phyloP scores from a whole-genome alignment of 2,888 invertebrate genomes.

The Pteria penguin region DNA sequence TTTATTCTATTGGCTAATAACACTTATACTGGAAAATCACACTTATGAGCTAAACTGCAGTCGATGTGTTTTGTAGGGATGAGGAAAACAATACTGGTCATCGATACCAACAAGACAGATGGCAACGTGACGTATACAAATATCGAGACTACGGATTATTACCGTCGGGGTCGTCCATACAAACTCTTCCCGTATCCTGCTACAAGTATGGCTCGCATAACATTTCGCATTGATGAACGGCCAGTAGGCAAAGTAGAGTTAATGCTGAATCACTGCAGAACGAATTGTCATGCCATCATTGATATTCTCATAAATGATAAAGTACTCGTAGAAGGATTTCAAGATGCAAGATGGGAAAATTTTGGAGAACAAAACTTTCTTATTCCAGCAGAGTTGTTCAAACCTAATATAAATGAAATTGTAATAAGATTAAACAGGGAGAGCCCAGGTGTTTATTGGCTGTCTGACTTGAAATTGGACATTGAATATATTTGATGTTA shows the following conservation, averaged over 20 bases:
- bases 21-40: too few relatives aligned
- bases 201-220: slow-evolving; percentile 10
- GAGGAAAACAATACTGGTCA: background rate
- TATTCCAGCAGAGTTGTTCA: slow-evolving; percentile 18
- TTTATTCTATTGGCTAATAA: too few relatives aligned
- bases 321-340: background rate
- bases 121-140: background rate
- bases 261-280: slow-evolving; percentile 21
- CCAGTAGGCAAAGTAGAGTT: background rate
- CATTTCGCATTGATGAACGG: background rate
- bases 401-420: background rate
- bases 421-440: slow-evolving; percentile 7
- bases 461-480: slow-evolving; percentile 16
- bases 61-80: background rate
- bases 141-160: slow-evolving; percentile 19
- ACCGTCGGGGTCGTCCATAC: slow-evolving; percentile 25
- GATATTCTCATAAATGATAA: slow-evolving; percentile 21
- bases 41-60: too few relatives aligned
- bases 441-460: slow-evolving; percentile 31
- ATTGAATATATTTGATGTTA: background rate
- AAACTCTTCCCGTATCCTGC: slow-evolving; percentile 23
- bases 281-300: slow-evolving; percentile 18
- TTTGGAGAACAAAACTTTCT: slow-evolving; percentile 24
- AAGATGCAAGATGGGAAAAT: slow-evolving; percentile 6
- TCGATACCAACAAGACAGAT: slow-evolving; percentile 6